Conservation (phyloP, 1,140 invertebrate genomes). For the Cataglyphis hispanica region DNA sequence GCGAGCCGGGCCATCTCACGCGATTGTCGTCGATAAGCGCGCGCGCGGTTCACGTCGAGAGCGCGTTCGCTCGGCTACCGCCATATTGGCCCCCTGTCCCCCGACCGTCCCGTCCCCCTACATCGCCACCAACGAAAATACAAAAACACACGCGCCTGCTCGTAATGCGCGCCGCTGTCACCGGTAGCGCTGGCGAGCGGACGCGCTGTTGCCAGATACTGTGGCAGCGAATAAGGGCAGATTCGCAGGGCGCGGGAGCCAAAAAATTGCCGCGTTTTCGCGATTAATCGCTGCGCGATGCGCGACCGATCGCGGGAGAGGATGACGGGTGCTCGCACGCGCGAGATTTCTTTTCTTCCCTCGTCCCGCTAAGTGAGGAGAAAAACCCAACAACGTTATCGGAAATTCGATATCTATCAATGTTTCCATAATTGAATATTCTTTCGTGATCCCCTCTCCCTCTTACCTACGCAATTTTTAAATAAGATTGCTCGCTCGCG, state of each 20-base stretch:
- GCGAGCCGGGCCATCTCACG: conserved; percentile 75
- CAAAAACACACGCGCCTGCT: conserved; percentile 80
- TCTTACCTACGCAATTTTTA: background rate
- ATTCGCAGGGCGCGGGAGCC: conserved; percentile 55
- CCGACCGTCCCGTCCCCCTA: conserved; percentile 18
- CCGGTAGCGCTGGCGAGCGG: background rate
- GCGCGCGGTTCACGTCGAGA: conserved; percentile 61
- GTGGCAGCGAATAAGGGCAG: conserved; percentile 37
- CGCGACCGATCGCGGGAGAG: background rate
- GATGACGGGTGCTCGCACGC: too few species aligned
- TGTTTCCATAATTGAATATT: conserved; percentile 35
- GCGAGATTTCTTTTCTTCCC: background rate
- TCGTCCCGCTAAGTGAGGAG: background rate
- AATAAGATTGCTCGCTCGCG: background rate
- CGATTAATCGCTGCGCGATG: conserved; percentile 1
- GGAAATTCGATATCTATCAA: conserved; percentile 37
- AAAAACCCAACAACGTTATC: background rate
- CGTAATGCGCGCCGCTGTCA: conserved; percentile 4
- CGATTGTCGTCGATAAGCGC: conserved; percentile 23
- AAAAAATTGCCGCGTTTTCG: conserved; percentile 64
- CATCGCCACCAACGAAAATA: conserved; percentile 74
- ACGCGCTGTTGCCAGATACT: conserved; percentile 68
- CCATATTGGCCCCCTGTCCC: conserved; percentile 76
- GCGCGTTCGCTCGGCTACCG: conserved; percentile 75
- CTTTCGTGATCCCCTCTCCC: background rate